A percentile compares a stretch with the other conserved stretches of the same genome.
These are phyloP conservation scores for Drosophila limbata DNA, from an alignment of 2,888 invertebrate genomes.

Conservation along the genomic window DNA sequence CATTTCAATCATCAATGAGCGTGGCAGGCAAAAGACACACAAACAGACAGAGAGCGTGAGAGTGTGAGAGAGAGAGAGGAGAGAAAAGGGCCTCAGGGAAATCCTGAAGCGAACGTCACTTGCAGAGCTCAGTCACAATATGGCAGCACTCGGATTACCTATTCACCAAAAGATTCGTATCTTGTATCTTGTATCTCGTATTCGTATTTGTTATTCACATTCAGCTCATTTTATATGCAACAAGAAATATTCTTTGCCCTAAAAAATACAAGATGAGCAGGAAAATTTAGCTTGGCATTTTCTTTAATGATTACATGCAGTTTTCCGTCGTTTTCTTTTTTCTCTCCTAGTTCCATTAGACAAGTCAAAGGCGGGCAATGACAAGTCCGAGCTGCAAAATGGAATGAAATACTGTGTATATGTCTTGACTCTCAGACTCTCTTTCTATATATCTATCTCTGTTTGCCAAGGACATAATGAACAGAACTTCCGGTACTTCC, in stretches of 20 bases:
- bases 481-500: constrained; percentile 74
- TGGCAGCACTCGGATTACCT: constrained; percentile 47
- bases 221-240: constrained; percentile 37
- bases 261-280: constrained; percentile 30
- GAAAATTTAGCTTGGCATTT: constrained; percentile 40
- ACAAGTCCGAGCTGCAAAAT: constrained; percentile 43
- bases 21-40: constrained; percentile 67
- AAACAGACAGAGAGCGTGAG: not conserved
- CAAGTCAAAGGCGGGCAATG: constrained; percentile 47
- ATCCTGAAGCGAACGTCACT: constrained; percentile 54
- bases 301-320: constrained; percentile 71
- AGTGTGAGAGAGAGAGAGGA: not conserved
- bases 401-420: constrained; percentile 40
- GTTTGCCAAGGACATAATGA: constrained; percentile 80
- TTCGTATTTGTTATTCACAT: constrained; percentile 24
- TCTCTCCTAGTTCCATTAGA: constrained; percentile 34
- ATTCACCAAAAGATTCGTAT: constrained; percentile 29
- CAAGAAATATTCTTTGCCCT: constrained; percentile 9
- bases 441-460: constrained; percentile 5
- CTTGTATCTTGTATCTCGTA: constrained; percentile 7
- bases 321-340: constrained; percentile 38
- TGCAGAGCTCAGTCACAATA: constrained; percentile 50
- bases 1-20: constrained; percentile 76
- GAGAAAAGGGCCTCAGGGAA: constrained; percentile 21
- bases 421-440: constrained; percentile 23